Conservation (phyloP, 2,888 invertebrate genomes). For the Spialia ferax region DNA sequence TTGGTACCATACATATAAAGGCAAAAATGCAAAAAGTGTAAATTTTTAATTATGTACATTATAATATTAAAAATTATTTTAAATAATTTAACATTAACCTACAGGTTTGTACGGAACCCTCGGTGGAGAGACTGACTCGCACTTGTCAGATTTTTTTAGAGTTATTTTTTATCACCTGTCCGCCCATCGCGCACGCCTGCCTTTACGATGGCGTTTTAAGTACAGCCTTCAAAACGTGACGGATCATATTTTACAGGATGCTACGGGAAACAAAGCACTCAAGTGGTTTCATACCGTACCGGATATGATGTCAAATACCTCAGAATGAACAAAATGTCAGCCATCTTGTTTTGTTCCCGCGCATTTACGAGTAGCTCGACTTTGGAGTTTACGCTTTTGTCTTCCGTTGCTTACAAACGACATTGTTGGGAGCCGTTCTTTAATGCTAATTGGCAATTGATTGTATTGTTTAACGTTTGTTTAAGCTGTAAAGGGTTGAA, state of each 20-base stretch:
- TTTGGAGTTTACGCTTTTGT: not conserved
- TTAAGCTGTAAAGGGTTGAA: not conserved
- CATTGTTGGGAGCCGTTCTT: not conserved
- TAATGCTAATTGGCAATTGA: not conserved
- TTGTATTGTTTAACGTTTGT: not conserved
- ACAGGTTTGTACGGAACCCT: no score
- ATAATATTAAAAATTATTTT: no score
- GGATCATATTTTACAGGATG: not conserved
- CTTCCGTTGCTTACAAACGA: not conserved
- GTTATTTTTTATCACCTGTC: not conserved
- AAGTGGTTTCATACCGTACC: not conserved
- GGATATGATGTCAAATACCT: not conserved
- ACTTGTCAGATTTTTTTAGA: not conserved
- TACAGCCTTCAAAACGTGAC: not conserved
- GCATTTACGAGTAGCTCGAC: not conserved
- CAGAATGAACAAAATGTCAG: not conserved
- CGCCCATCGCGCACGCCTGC: not conserved
- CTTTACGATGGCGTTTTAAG: not conserved
- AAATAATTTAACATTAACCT: no score
- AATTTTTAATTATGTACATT: no score
- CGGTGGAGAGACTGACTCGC: no score
- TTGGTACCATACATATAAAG: no score
- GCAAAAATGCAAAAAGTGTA: no score
- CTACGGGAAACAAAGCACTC: not conserved
- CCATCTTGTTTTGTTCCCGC: constrained; percentile 6